Evolutionary conservation across 2,888 invertebrate genomes (phyloP).

Genomic region (Chouioia cunea): DNA sequence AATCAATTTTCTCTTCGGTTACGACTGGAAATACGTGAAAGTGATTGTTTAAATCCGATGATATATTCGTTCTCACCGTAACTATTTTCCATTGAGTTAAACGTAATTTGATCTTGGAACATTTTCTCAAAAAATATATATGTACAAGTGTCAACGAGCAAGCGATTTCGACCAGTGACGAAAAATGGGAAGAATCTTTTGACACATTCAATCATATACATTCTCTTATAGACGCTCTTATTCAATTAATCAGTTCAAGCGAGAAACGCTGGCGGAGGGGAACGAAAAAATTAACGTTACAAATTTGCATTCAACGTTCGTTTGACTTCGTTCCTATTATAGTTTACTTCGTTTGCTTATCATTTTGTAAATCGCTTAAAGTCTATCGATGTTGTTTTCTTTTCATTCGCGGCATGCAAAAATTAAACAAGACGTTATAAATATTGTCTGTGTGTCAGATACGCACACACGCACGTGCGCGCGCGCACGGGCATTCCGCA

Average conservation of each 20-base stretch:
- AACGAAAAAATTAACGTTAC: constrained; percentile 40
- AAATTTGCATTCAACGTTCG: constrained; percentile 46
- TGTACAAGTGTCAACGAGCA: constrained; percentile 1
- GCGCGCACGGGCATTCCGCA: constrained; percentile 18
- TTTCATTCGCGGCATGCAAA: constrained; percentile 41
- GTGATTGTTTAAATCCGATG: too few relatives aligned
- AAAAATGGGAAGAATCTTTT: constrained; percentile 21
- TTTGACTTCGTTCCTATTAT: constrained; percentile 37
- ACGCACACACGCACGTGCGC: constrained; percentile 17
- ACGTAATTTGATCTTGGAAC: too few relatives aligned
- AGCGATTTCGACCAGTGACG: constrained; percentile 16
- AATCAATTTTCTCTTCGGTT: too few relatives aligned
- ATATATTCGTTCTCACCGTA: too few relatives aligned
- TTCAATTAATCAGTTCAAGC: constrained; percentile 42
- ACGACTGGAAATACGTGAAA: too few relatives aligned
- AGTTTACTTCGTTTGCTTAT: constrained; percentile 35
- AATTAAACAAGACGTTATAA: constrained; percentile 30
- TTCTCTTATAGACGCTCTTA: constrained; percentile 20
- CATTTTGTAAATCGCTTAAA: constrained; percentile 32
- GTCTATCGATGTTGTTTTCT: constrained; percentile 32
- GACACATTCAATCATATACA: constrained; percentile 12
- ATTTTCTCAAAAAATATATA: too few relatives aligned
- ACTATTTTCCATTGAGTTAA: too few relatives aligned
- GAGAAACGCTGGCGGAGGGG: constrained; percentile 32
- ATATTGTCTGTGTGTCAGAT: constrained; percentile 37